Percentiles rank a stretch among this genome's conserved stretches.
Conservation (phyloP, 30 jellyfish, hydroid and myxozoan genomes). For the Hydractinia symbiolongicarpus region DNA sequence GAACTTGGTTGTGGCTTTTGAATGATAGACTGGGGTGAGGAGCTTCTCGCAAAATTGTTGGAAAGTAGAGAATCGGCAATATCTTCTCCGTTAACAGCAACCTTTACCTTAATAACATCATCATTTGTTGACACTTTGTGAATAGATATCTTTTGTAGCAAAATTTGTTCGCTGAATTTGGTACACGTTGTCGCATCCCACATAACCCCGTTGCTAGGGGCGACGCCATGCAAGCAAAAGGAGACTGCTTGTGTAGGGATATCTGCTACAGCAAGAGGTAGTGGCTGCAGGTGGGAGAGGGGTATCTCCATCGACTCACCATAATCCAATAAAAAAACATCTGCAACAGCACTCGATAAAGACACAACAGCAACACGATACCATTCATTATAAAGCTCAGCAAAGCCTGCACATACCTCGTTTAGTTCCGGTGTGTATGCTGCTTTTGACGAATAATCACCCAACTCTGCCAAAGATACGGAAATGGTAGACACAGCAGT, state of each 20-base stretch:
- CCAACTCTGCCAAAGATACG: not conserved
- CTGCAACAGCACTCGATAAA: not conserved
- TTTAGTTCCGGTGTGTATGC: not conserved
- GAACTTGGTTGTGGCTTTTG: not conserved
- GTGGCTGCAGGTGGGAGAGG: not conserved
- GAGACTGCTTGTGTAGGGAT: conserved; percentile 15
- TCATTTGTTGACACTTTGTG: conserved; percentile 4
- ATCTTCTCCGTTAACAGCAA: not conserved
- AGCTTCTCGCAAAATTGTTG: not conserved
- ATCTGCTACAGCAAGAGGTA: not conserved
- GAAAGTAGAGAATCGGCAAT: not conserved
- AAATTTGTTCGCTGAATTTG: not conserved
- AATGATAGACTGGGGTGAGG: not conserved
- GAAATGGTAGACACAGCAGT: conserved; percentile 17
- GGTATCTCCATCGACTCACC: not conserved
- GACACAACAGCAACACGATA: conserved; percentile 12
- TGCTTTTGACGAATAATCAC: not conserved
- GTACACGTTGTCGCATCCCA: not conserved
- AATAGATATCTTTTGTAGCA: not conserved
- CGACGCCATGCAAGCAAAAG: not conserved
- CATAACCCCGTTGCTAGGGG: not conserved
- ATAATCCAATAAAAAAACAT: not conserved
- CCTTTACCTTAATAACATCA: not conserved
- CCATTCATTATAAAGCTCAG: conserved; percentile 14
- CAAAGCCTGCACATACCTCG: conserved; percentile 24